Percentiles rank a stretch among this genome's conserved stretches.
Conservation (phyloP, 1,140 invertebrate species). For the Apis cerana region DNA sequence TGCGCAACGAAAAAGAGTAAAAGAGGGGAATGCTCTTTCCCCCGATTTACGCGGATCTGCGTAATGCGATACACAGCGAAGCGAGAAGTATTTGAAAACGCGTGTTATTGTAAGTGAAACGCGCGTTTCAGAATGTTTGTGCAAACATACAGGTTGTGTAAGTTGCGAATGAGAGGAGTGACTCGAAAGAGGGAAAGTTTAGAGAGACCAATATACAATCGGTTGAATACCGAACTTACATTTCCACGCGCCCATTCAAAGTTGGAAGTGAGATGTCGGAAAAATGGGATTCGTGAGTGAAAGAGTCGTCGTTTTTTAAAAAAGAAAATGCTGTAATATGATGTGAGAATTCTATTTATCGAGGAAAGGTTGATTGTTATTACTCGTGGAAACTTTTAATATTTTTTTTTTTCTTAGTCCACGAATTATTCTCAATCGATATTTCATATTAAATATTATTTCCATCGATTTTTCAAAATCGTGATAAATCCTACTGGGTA, state of each 20-base stretch:
- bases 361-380: no score
- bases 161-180: not conserved
- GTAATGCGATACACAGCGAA: not conserved
- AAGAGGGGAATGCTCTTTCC: not conserved
- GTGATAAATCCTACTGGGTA: no score
- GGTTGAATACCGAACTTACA: not conserved
- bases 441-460: no score
- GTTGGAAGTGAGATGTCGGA: not conserved
- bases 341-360: no score
- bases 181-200: constrained; percentile 1
- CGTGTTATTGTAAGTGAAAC: constrained; percentile 23
- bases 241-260: not conserved
- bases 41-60: constrained; percentile 5
- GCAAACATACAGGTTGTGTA: not conserved
- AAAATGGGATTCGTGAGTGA: no score
- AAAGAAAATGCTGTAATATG: no score
- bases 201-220: not conserved
- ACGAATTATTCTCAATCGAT: no score
- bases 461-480: no score
- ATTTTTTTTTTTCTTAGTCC: no score
- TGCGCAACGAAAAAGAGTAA: no score
- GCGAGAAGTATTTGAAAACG: constrained; percentile 15
- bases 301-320: no score
- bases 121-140: not conserved
- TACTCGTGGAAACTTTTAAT: no score